Conservation (phyloP, 2,113 vertebrate species). For the Chelonoidis abingdonii region DNA sequence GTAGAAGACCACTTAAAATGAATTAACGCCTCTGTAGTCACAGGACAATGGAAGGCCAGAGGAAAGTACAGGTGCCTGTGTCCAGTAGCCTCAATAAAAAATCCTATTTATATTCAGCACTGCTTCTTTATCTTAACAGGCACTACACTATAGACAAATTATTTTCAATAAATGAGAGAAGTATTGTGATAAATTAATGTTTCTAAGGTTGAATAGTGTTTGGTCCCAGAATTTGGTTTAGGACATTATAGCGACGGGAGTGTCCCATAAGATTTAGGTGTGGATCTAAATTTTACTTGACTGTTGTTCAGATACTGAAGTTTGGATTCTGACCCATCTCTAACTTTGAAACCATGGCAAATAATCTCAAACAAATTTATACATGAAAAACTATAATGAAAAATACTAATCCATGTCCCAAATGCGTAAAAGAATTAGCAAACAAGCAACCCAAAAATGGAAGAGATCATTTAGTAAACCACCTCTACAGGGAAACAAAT, state of each 20-base stretch:
- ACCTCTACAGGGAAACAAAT: slow-evolving; percentile 7
- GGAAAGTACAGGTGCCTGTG: background rate
- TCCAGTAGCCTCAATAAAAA: background rate
- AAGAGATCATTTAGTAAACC: background rate
- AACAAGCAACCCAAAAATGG: background rate
- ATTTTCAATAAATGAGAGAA: slow-evolving; percentile 31
- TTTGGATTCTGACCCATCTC: background rate
- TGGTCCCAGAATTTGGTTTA: background rate
- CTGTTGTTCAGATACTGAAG: background rate
- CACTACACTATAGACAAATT: slow-evolving; percentile 10
- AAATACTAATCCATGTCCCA: background rate
- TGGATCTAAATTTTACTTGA: background rate
- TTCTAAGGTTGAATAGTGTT: background rate
- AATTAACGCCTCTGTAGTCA: background rate
- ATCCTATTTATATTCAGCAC: background rate
- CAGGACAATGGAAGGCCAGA: background rate
- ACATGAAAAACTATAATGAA: background rate
- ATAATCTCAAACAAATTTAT: background rate
- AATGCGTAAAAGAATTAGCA: background rate
- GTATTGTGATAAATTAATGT: slow-evolving; percentile 44
- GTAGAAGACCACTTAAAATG: background rate
- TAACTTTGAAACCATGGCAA: background rate
- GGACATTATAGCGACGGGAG: background rate
- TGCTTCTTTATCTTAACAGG: background rate
- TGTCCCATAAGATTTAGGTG: background rate